phyloP scores from a whole-genome alignment of 2,888 invertebrate genomes.

The Philereme transversata region DNA sequence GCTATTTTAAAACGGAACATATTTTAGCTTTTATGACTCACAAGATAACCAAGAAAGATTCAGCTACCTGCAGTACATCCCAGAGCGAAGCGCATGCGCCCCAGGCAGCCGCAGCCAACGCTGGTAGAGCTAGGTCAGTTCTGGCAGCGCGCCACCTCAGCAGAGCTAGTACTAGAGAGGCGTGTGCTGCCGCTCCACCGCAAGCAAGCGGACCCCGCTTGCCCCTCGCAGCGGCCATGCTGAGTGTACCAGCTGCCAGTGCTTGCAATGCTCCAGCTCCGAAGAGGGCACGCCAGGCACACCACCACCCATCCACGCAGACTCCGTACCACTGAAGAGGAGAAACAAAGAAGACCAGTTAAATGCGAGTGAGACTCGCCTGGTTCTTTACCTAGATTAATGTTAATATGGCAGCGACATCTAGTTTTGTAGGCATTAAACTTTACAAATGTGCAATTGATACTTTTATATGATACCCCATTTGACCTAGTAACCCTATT shows the following conservation, averaged over 20 bases:
- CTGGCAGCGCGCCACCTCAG: slow-evolving; percentile 91
- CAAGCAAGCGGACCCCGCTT: slow-evolving; percentile 90
- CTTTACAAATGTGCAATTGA: no score
- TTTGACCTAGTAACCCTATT: no score
- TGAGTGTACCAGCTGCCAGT: slow-evolving; percentile 90
- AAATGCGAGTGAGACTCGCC: no score
- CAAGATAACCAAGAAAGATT: no score
- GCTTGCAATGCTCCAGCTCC: slow-evolving; percentile 90
- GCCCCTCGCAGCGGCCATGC: slow-evolving; percentile 90
- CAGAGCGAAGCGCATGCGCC: slow-evolving; percentile 94
- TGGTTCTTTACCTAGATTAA: no score
- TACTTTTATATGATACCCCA: no score
- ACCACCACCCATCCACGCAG: slow-evolving; percentile 90
- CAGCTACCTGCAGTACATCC: slow-evolving; percentile 87
- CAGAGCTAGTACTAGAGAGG: slow-evolving; percentile 89
- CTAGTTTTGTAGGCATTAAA: no score
- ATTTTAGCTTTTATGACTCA: no score
- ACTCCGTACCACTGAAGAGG: slow-evolving; percentile 90
- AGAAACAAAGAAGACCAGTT: background rate
- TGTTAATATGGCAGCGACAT: no score
- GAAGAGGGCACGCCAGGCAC: slow-evolving; percentile 88
- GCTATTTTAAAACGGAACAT: no score
- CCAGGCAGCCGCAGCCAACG: slow-evolving; percentile 93
- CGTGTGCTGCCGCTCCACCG: slow-evolving; percentile 92
- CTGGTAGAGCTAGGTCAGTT: slow-evolving; percentile 92